Evolutionary conservation across 2,888 invertebrate genomes (phyloP).

Genomic region (Amiota mariae): DNA sequence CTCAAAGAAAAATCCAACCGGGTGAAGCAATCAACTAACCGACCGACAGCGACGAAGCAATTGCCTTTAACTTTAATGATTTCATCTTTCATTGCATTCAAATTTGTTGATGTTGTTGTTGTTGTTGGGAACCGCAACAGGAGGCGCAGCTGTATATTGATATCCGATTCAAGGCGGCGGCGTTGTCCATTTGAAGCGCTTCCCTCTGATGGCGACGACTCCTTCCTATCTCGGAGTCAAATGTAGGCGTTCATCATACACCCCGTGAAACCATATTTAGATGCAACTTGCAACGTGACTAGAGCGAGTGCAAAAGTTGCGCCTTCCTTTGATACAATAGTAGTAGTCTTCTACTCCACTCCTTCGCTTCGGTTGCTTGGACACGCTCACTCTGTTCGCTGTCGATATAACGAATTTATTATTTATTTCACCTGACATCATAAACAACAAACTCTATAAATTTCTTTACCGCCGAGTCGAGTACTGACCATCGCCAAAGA

Average conservation of each 20-base stretch:
- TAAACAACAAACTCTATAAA: slow-evolving; percentile 71
- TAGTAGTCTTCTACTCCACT: not conserved
- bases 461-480: slow-evolving; percentile 58
- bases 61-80: slow-evolving; percentile 67
- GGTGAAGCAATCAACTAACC: slow-evolving; percentile 11
- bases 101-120: slow-evolving; percentile 52
- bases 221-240: slow-evolving; percentile 28
- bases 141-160: slow-evolving; percentile 18
- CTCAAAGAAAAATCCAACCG: slow-evolving; percentile 5
- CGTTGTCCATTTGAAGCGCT: slow-evolving; percentile 9
- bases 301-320: slow-evolving; percentile 39
- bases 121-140: slow-evolving; percentile 20
- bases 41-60: slow-evolving; percentile 29
- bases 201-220: not conserved
- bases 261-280: slow-evolving; percentile 44
- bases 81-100: slow-evolving; percentile 70
- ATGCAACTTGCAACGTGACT: slow-evolving; percentile 19
- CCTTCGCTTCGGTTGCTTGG: slow-evolving; percentile 3
- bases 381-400: slow-evolving; percentile 23
- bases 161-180: slow-evolving; percentile 13
- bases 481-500: slow-evolving; percentile 15
- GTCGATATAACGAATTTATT: slow-evolving; percentile 72
- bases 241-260: slow-evolving; percentile 60
- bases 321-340: slow-evolving; percentile 33
- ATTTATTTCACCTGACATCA: slow-evolving; percentile 74